Conservation (phyloP, 2,797 vertebrate species). For the Discoglossus pictus region DNA sequence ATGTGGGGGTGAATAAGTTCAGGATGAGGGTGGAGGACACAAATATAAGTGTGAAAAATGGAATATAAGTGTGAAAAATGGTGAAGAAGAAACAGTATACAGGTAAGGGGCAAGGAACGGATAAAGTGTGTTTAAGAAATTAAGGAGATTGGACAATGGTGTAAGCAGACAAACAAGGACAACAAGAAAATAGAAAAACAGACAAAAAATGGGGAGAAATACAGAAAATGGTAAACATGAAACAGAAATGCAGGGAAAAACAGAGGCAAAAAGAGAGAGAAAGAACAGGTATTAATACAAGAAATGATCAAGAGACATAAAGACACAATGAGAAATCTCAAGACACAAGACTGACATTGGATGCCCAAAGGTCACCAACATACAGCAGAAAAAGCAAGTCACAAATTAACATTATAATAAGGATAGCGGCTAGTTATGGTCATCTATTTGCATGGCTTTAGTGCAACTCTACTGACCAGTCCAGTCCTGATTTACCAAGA, state of each 20-base stretch:
- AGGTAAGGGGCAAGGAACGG: no score
- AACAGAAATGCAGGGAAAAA: not conserved
- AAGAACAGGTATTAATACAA: conserved; percentile 28
- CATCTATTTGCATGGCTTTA: no score
- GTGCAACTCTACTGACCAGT: no score
- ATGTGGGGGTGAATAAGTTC: no score
- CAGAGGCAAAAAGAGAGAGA: conserved; percentile 20
- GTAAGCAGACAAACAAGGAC: not conserved
- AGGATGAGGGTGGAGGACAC: not conserved
- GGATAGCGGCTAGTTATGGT: no score
- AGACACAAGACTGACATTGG: conserved; percentile 20
- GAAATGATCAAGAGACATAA: conserved; percentile 10
- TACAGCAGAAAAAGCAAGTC: no score
- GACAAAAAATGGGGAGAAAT: not conserved
- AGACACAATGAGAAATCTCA: conserved; percentile 11
- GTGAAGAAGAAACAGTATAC: not conserved
- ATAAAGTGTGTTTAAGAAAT: no score
- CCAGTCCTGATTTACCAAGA: no score
- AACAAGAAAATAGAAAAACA: not conserved
- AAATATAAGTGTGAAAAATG: not conserved
- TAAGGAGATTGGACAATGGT: not conserved
- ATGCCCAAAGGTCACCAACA: no score
- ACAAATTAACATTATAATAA: no score
- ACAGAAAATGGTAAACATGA: conserved; percentile 9
- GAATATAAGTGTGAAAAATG: not conserved